phyloP scores from a whole-genome alignment of 2,113 vertebrate species.

The Tringa solitaria region DNA sequence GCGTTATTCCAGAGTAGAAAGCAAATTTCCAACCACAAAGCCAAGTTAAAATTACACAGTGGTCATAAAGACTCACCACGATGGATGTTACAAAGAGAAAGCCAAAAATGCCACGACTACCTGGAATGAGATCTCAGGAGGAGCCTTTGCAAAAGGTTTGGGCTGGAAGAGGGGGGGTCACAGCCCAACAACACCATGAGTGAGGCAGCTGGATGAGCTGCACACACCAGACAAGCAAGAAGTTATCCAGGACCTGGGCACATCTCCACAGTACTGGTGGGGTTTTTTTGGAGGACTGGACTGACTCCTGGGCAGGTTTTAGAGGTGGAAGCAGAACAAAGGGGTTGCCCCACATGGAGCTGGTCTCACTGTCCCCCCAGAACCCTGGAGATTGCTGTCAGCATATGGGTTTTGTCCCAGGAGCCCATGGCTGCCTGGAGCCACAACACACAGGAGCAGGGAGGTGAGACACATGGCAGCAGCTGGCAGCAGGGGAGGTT shows the following conservation, averaged over 20 bases:
- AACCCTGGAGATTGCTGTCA: too few relatives aligned
- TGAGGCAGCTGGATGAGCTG: neutral
- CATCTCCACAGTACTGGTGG: neutral
- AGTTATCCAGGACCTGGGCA: neutral
- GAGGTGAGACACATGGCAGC: neutral
- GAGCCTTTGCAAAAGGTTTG: neutral
- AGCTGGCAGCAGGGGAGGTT: neutral
- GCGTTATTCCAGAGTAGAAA: neutral
- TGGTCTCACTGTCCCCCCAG: neutral
- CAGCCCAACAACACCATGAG: accelerated
- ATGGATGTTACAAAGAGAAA: neutral
- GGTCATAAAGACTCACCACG: neutral
- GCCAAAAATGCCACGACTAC: neutral
- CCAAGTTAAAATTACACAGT: neutral
- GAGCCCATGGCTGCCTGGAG: neutral
- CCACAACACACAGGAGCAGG: accelerated
- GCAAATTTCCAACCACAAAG: neutral
- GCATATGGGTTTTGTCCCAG: neutral
- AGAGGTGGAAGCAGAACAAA: neutral
- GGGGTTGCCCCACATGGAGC: neutral
- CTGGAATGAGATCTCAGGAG: neutral
- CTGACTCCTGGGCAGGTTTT: neutral
- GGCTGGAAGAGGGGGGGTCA: neutral
- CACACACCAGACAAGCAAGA: too few relatives aligned
- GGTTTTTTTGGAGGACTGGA: neutral